Evolutionary conservation across 2,113 vertebrate genomes (phyloP).

Genomic region (Ceyx margarethae): DNA sequence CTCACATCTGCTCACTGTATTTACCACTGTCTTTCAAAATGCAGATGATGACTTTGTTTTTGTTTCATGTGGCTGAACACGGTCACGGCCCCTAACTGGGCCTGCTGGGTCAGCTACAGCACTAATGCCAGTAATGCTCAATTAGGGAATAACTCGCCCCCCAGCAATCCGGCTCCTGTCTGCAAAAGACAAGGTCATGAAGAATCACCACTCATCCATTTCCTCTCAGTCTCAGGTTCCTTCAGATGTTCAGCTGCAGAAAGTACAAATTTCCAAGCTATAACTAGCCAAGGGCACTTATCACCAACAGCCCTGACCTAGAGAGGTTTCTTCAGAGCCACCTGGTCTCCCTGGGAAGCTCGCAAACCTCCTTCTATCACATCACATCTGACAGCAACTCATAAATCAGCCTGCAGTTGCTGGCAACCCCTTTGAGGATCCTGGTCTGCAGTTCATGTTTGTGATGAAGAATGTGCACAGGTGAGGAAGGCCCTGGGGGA

Average conservation of each 20-base stretch:
- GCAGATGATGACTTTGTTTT: neutral
- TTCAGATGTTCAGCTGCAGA: neutral
- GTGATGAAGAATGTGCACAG: neutral
- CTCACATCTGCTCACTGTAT: neutral
- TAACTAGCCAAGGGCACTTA: neutral
- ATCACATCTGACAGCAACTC: neutral
- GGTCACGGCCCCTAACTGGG: neutral
- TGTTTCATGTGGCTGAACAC: neutral
- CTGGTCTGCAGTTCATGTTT: neutral
- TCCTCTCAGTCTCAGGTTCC: neutral
- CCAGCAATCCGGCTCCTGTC: neutral
- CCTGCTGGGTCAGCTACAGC: neutral
- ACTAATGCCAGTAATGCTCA: neutral
- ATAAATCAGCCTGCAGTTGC: slow-evolving; percentile 11
- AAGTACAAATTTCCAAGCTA: neutral
- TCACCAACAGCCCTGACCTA: neutral
- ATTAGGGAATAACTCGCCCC: neutral
- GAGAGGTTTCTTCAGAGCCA: slow-evolving; percentile 16
- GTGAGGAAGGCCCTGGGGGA: neutral
- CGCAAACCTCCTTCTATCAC: neutral
- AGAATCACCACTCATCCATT: neutral
- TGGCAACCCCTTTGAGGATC: slow-evolving; percentile 26
- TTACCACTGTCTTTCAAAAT: fast-evolving
- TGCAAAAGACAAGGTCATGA: neutral
- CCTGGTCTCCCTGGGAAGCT: slow-evolving; percentile 10